These are phyloP conservation scores for Coryphaenoides rupestris DNA, from an alignment of 2,113 vertebrate species.

Conservation along the genomic window DNA sequence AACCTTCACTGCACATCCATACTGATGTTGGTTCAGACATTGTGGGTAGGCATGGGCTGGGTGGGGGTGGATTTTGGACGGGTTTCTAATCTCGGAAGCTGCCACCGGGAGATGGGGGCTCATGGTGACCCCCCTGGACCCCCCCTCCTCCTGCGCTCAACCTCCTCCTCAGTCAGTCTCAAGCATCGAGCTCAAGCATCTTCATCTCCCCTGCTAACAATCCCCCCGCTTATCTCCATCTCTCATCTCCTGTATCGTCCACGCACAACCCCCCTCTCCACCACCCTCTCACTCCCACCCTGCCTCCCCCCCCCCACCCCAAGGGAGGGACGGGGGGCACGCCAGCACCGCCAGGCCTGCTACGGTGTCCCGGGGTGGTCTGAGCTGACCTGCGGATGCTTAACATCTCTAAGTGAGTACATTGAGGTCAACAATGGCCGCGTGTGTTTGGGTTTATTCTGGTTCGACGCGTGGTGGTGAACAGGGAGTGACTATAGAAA, in stretches of 20 bases:
- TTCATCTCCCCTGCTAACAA: too few relatives aligned
- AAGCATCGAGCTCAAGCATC: too few relatives aligned
- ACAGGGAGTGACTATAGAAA: too few relatives aligned
- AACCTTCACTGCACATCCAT: conserved; percentile 55
- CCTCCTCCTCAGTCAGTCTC: too few relatives aligned
- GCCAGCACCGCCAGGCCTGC: conserved; percentile 19
- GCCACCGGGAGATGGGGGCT: conserved; percentile 61
- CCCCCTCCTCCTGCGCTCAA: too few relatives aligned
- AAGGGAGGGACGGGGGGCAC: conserved; percentile 28
- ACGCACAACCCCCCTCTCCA: too few relatives aligned
- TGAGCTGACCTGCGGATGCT: conserved; percentile 34
- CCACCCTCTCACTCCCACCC: background rate
- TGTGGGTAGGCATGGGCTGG: conserved; percentile 44
- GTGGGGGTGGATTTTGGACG: conserved; percentile 64
- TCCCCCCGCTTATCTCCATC: too few relatives aligned
- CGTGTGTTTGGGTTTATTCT: background rate
- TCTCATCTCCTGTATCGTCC: too few relatives aligned
- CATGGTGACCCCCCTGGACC: conserved; percentile 52
- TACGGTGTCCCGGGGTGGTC: conserved; percentile 43
- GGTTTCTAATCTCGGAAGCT: conserved; percentile 70
- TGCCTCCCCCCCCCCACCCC: conserved; percentile 36
- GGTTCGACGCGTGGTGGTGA: background rate
- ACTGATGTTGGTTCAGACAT: conserved; percentile 69
- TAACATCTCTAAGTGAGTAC: background rate
- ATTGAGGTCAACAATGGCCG: too few relatives aligned